Percentiles rank a stretch among this genome's conserved stretches.
Evolutionary conservation across 2,797 vertebrate species (phyloP).

Genomic region (Delichon dasypus): DNA sequence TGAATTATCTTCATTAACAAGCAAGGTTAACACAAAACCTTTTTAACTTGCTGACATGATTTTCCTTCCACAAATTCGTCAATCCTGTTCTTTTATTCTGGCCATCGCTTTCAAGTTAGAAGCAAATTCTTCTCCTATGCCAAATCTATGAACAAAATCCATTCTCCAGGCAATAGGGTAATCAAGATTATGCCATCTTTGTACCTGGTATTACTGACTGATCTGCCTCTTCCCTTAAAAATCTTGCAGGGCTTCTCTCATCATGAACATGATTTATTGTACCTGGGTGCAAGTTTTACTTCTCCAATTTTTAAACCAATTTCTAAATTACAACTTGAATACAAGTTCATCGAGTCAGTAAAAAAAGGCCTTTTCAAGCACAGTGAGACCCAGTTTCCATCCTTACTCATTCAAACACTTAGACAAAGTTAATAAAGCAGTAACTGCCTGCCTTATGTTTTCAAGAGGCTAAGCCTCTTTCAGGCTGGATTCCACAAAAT

Average conservation of each 20-base stretch:
- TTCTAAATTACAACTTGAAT: background rate
- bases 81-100: background rate
- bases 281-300: background rate
- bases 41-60: constrained; percentile 11
- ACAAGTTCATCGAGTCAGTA: background rate
- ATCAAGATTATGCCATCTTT: background rate
- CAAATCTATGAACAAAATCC: background rate
- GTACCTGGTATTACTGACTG: background rate
- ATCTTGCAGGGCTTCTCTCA: background rate
- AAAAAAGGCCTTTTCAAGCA: background rate
- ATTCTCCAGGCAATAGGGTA: background rate
- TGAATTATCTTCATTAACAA: constrained; percentile 56
- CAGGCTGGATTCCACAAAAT: background rate
- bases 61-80: background rate
- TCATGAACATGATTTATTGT: background rate
- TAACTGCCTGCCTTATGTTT: background rate
- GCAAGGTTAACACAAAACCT: constrained; percentile 21
- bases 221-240: background rate
- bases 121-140: background rate
- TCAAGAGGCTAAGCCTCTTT: background rate
- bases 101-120: background rate
- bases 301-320: background rate
- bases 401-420: background rate
- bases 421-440: background rate
- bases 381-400: background rate